Evolutionary conservation across 2,888 invertebrate species (phyloP).

Genomic region (Clostera curtula): DNA sequence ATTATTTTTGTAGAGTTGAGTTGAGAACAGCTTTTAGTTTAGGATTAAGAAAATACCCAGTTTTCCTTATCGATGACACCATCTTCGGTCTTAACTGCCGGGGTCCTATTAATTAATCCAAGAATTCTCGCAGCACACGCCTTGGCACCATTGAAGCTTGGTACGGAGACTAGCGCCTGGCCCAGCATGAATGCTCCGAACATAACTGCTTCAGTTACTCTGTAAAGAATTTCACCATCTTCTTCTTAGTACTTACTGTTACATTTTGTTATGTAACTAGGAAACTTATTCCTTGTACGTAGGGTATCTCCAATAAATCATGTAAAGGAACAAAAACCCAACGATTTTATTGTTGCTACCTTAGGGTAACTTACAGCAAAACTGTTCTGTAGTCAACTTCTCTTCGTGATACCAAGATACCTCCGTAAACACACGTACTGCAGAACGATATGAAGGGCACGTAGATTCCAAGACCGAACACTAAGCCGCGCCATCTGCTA

Average conservation of each 20-base stretch:
- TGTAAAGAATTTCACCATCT: conserved; percentile 25
- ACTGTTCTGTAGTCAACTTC: conserved; percentile 78
- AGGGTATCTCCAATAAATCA: too few species aligned
- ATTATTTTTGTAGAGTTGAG: too few species aligned
- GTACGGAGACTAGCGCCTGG: conserved; percentile 83
- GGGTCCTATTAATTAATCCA: conserved; percentile 39
- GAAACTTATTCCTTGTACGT: too few species aligned
- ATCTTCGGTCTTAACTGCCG: conserved; percentile 39
- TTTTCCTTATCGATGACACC: conserved; percentile 40
- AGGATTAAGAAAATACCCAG: conserved; percentile 49
- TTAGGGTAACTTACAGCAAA: conserved; percentile 73
- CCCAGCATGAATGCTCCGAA: conserved; percentile 86
- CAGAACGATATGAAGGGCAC: conserved; percentile 82
- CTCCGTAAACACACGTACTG: conserved; percentile 81
- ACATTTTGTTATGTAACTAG: too few species aligned
- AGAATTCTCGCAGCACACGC: conserved; percentile 47
- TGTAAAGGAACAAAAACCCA: too few species aligned
- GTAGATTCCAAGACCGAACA: conserved; percentile 80
- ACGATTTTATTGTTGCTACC: too few species aligned
- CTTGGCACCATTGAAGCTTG: conserved; percentile 82
- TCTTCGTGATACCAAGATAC: conserved; percentile 77
- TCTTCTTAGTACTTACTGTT: not conserved
- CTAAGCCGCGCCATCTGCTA: conserved; percentile 79
- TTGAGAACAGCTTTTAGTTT: too few species aligned
- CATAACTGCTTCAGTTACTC: conserved; percentile 82